A percentile compares a stretch with the other conserved stretches of the same genome.
phyloP scores from a whole-genome alignment of 2,797 vertebrate genomes.

The Smutsia gigantea region DNA sequence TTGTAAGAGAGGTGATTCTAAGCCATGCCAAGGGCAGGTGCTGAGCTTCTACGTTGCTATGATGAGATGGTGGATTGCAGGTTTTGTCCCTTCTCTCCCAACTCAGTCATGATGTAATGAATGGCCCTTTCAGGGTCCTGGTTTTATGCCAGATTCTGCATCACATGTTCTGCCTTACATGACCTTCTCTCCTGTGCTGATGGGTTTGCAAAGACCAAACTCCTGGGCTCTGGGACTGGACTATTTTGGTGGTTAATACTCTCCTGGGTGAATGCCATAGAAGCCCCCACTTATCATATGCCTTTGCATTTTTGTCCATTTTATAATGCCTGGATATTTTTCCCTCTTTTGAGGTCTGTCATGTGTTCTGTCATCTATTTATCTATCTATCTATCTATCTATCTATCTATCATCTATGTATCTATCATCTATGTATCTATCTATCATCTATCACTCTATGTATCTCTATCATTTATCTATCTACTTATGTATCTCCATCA shows the following conservation, averaged over 20 bases:
- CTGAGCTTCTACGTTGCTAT: background rate
- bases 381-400: too few species aligned
- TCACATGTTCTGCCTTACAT: too few species aligned
- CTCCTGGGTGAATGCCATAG: too few species aligned
- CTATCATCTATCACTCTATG: background rate
- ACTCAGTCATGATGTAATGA: rapidly evolving
- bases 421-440: background rate
- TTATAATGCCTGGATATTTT: background rate
- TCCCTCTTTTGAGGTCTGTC: background rate
- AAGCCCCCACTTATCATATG: too few species aligned
- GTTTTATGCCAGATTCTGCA: background rate
- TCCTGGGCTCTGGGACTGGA: background rate
- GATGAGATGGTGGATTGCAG: background rate
- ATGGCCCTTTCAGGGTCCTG: rapidly evolving
- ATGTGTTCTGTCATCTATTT: background rate
- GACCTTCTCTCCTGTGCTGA: background rate
- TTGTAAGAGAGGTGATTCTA: background rate
- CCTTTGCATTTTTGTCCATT: background rate
- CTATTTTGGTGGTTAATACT: background rate
- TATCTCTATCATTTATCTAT: too few species aligned
- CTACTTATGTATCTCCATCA: too few species aligned
- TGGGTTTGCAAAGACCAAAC: rapidly evolving
- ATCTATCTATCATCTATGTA: too few species aligned
- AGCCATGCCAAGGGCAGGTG: background rate
- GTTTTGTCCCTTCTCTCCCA: too few species aligned